Evolutionary conservation across 2,888 invertebrate genomes (phyloP).

Genomic region (Cheilosia vernalis): DNA sequence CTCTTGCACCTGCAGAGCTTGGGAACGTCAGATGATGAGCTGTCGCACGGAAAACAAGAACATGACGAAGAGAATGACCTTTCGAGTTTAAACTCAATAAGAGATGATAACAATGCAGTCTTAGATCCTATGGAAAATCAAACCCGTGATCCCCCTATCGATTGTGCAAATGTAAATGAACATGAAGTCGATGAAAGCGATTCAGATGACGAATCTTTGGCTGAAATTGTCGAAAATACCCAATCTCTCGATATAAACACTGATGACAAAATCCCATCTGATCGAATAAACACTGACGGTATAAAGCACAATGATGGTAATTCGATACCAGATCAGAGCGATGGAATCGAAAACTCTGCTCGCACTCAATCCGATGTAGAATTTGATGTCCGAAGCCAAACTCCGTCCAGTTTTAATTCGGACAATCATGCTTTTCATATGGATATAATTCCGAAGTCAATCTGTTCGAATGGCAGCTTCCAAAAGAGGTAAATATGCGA

Average conservation of each 20-base stretch:
- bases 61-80: not conserved
- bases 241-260: conserved; percentile 3
- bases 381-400: conserved; percentile 77
- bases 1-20: not conserved
- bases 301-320: not conserved
- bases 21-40: not conserved
- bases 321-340: not conserved
- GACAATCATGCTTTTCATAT: conserved; percentile 79
- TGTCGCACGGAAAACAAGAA: conserved; percentile 3
- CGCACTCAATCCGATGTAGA: conserved; percentile 55
- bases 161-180: not conserved
- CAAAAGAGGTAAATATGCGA: conserved; percentile 71
- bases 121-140: not conserved
- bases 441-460: conserved; percentile 75
- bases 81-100: conserved; percentile 27
- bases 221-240: not conserved
- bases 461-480: conserved; percentile 58
- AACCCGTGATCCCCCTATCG: not conserved
- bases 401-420: conserved; percentile 78
- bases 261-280: not conserved
- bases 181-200: conserved; percentile 65
- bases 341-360: not conserved
- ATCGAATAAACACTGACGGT: not conserved
- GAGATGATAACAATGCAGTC: conserved; percentile 18
- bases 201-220: conserved; percentile 20